phyloP scores from a whole-genome alignment of 1,140 invertebrate species.

The Lutraria rhynchaena region DNA sequence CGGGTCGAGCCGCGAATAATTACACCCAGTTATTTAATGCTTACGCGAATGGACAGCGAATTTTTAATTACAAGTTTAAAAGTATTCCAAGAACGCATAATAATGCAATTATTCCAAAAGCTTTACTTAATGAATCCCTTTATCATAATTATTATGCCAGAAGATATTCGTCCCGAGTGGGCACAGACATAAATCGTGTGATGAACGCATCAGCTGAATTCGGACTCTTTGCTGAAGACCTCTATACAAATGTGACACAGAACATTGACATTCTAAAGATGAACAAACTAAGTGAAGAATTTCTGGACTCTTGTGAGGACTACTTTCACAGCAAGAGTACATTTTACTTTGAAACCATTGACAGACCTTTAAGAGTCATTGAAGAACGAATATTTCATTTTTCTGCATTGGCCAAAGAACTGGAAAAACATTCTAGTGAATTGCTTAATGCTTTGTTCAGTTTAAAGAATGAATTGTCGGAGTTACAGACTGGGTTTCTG shows the following conservation, averaged over 20 bases:
- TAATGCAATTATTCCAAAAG: constrained; percentile 65
- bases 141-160: neutral
- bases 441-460: neutral
- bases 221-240: neutral
- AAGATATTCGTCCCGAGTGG: neutral
- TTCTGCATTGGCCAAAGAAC: constrained; percentile 46
- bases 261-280: neutral
- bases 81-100: constrained; percentile 63
- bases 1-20: constrained; percentile 3
- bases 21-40: constrained; percentile 31
- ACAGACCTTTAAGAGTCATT: constrained; percentile 66
- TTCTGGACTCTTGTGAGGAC: constrained; percentile 19
- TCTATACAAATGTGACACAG: neutral
- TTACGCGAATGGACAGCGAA: constrained; percentile 35
- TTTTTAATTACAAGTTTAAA: constrained; percentile 58
- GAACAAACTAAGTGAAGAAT: constrained; percentile 4
- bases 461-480: neutral
- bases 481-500: neutral
- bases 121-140: constrained; percentile 57
- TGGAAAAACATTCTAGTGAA: constrained; percentile 18
- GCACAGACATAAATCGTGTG: constrained; percentile 11
- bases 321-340: constrained; percentile 66
- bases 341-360: constrained; percentile 68
- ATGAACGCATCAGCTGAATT: neutral
- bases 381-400: constrained; percentile 58